A percentile compares a stretch with the other conserved stretches of the same genome.
Evolutionary conservation across 1,140 invertebrate species (phyloP).

Genomic region (Palaemon carinicauda): DNA sequence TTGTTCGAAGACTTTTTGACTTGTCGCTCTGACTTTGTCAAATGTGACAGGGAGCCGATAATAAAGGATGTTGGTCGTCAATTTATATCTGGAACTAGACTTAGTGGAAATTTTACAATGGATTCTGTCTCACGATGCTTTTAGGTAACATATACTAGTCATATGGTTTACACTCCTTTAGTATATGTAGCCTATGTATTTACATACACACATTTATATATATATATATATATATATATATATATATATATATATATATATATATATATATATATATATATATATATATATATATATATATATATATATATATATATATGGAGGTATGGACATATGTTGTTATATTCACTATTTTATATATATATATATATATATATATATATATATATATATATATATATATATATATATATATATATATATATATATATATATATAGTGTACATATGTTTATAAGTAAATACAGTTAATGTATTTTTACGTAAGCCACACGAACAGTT

Average conservation of each 20-base stretch:
- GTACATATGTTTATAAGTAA: not conserved
- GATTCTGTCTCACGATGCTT: too few species aligned
- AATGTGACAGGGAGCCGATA: too few species aligned
- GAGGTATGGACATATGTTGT: too few species aligned
- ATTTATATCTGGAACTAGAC: too few species aligned
- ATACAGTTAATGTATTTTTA: not conserved
- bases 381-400: not conserved
- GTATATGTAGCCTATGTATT: not conserved
- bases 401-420: conserved; percentile 23
- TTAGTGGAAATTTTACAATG: too few species aligned
- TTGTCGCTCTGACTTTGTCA: too few species aligned
- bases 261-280: conserved; percentile 23
- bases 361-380: not conserved
- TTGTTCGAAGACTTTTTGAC: too few species aligned
- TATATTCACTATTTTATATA: too few species aligned
- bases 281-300: not conserved
- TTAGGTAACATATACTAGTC: too few species aligned
- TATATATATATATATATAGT: not conserved
- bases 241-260: conserved; percentile 36
- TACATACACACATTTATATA: conserved; percentile 12
- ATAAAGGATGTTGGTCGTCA: too few species aligned
- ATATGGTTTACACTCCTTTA: too few species aligned
- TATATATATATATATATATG: not conserved
- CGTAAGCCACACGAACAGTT: too few species aligned
- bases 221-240: conserved; percentile 20